phyloP scores from a whole-genome alignment of 2,797 vertebrate species.

The Aselliscus stoliczkanus region DNA sequence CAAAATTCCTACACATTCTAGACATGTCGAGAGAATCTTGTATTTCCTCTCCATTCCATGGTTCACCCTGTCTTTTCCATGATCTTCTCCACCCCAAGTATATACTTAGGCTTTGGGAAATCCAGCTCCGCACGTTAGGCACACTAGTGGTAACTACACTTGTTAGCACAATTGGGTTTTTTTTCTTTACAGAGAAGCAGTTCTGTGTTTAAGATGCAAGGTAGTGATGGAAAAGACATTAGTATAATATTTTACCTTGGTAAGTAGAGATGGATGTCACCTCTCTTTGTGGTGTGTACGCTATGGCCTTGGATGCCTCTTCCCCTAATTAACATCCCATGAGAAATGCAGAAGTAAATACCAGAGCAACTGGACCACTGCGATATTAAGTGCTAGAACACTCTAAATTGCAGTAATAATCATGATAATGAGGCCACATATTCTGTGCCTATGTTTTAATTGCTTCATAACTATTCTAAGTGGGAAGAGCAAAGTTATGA shows the following conservation, averaged over 20 bases:
- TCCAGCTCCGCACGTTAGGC: neutral
- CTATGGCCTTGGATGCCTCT: conserved; percentile 1
- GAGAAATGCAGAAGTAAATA: conserved; percentile 43
- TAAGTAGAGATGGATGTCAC: neutral
- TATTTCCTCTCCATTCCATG: neutral
- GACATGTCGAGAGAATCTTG: neutral
- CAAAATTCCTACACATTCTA: neutral
- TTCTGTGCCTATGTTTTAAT: conserved; percentile 58
- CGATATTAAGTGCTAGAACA: conserved; percentile 29
- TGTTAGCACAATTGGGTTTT: neutral
- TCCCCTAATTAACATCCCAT: conserved; percentile 52
- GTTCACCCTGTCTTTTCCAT: neutral
- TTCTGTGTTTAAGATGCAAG: neutral
- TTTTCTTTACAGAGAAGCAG: neutral
- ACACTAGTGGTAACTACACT: neutral
- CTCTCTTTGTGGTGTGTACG: neutral
- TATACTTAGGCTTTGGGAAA: neutral
- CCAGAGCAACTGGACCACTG: conserved; percentile 24
- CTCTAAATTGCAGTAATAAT: conserved; percentile 60
- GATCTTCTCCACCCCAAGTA: neutral
- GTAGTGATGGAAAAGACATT: neutral
- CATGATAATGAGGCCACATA: conserved; percentile 50
- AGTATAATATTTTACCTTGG: conserved; percentile 29
- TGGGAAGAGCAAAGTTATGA: conserved; percentile 22
- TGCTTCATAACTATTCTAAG: conserved; percentile 54